phyloP scores from a whole-genome alignment of 2,113 vertebrate genomes.

The Amazona guildingii region DNA sequence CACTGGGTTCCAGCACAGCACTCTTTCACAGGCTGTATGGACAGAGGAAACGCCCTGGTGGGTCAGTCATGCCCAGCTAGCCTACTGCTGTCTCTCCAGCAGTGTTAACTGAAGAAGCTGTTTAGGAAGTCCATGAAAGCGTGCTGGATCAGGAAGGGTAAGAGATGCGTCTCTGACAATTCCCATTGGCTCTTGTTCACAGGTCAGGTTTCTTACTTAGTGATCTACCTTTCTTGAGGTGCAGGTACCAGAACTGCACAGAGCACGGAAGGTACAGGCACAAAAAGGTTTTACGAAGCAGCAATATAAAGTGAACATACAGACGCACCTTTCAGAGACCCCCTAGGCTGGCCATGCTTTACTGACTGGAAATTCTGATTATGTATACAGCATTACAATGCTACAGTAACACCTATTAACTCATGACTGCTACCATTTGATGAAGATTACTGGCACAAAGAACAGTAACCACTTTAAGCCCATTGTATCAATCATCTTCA shows the following conservation, averaged over 20 bases:
- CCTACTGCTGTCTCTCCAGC: background rate
- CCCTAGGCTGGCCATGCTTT: background rate
- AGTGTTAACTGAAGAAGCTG: background rate
- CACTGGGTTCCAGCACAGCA: background rate
- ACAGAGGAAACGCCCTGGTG: background rate
- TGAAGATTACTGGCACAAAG: slow-evolving; percentile 29
- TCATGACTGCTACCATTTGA: background rate
- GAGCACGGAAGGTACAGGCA: background rate
- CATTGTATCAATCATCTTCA: slow-evolving; percentile 37
- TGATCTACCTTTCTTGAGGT: background rate
- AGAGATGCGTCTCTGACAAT: background rate
- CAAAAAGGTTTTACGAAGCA: background rate
- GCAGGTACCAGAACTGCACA: background rate
- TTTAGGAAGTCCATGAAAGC: background rate
- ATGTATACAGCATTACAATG: background rate
- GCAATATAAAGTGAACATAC: background rate
- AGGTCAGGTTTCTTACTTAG: background rate
- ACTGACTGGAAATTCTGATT: background rate
- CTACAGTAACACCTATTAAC: background rate
- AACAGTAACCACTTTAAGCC: slow-evolving; percentile 5
- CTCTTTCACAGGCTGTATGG: background rate
- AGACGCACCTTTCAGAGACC: background rate
- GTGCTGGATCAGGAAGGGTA: background rate
- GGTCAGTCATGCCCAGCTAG: background rate
- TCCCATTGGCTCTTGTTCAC: background rate